Conservation (phyloP, 2,113 vertebrate genomes). For the Syngnathoides biaculeatus region DNA sequence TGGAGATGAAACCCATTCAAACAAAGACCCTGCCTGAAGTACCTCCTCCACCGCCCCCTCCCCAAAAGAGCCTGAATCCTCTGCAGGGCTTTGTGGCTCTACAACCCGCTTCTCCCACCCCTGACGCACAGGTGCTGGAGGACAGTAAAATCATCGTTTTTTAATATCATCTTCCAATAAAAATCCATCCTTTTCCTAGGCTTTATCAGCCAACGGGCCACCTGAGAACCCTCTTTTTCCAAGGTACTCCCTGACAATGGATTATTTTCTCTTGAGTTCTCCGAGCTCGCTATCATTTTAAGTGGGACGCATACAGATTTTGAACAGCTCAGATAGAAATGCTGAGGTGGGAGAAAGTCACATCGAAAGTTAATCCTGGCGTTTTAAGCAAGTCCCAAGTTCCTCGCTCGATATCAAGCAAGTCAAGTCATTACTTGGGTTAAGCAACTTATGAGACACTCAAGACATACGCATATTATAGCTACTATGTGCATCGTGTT, state of each 20-base stretch:
- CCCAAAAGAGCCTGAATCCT: conserved; percentile 18
- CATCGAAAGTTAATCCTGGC: no score
- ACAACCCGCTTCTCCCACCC: conserved; percentile 43
- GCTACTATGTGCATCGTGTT: not conserved
- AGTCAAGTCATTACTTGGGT: not conserved
- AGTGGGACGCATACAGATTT: no score
- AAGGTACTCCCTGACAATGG: conserved; percentile 51
- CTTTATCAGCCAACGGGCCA: conserved; percentile 47
- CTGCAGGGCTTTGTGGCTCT: conserved; percentile 55
- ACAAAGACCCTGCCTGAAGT: conserved; percentile 54
- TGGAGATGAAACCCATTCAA: conserved; percentile 40
- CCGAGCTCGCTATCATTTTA: not conserved
- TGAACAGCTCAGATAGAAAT: no score
- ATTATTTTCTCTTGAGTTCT: not conserved
- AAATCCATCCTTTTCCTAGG: conserved; percentile 29
- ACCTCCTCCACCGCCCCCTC: conserved; percentile 47
- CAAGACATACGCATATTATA: no score
- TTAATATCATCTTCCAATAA: not conserved
- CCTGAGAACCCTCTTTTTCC: conserved; percentile 73
- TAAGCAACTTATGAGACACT: not conserved
- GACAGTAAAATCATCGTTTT: not conserved
- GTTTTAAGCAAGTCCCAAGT: not conserved
- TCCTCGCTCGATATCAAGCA: no score
- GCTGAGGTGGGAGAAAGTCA: no score
- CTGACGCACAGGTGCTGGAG: conserved; percentile 56